A percentile compares a stretch with the other conserved stretches of the same genome.
These are phyloP conservation scores for Drosophila macrothrix DNA, from an alignment of 2,888 invertebrate genomes.

Conservation along the genomic window DNA sequence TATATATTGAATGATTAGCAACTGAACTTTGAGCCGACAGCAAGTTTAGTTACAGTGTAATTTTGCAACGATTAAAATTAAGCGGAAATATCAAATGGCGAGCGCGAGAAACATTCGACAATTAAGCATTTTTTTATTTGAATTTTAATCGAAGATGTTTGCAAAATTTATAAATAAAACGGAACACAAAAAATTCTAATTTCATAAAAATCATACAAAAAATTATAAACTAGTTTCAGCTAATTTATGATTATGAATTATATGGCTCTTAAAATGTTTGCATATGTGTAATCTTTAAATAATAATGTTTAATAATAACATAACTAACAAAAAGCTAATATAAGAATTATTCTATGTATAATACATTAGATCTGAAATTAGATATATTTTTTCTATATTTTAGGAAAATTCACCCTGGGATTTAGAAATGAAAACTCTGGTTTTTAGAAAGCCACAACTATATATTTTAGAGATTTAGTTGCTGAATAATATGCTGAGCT, in stretches of 20 bases:
- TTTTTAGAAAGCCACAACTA: neutral
- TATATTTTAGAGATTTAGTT: neutral
- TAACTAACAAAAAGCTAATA: too few relatives aligned
- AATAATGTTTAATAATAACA: too few relatives aligned
- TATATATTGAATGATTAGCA: conserved; percentile 63
- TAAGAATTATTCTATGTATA: too few relatives aligned
- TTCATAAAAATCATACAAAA: too few relatives aligned
- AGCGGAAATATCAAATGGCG: conserved; percentile 65
- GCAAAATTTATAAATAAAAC: neutral
- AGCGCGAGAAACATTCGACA: conserved; percentile 30
- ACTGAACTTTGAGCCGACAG: conserved; percentile 45
- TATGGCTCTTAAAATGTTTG: too few relatives aligned
- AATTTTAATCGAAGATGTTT: neutral
- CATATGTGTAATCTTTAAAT: too few relatives aligned
- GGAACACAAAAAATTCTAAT: too few relatives aligned
- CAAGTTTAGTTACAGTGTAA: conserved; percentile 40
- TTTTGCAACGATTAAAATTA: conserved; percentile 47
- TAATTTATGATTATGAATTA: too few relatives aligned
- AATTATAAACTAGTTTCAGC: too few relatives aligned
- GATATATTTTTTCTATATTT: neutral
- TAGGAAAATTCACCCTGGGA: neutral
- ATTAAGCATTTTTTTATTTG: neutral
- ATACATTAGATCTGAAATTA: neutral
- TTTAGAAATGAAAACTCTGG: neutral
- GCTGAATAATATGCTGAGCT: neutral